These are phyloP conservation scores for Amphiprion ocellaris DNA, from an alignment of 2,113 vertebrate genomes.

Conservation along the genomic window DNA sequence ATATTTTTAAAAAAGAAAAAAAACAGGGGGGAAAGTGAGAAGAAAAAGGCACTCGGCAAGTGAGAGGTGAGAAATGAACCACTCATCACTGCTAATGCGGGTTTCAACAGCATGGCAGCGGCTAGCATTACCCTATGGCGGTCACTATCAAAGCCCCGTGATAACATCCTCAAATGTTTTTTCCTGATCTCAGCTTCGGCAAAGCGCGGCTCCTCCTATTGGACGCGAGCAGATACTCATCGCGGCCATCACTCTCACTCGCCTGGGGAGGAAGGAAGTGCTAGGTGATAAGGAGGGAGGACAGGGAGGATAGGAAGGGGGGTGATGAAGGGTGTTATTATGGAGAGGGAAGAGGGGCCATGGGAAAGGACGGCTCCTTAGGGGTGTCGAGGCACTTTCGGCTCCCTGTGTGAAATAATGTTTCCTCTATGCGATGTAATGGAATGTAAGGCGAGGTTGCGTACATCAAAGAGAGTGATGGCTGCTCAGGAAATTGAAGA, in stretches of 20 bases:
- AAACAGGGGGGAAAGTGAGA: background rate
- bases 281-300: conserved; percentile 71
- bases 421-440: conserved; percentile 63
- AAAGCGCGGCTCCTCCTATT: conserved; percentile 43
- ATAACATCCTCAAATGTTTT: conserved; percentile 64
- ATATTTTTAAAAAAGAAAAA: conserved; percentile 18
- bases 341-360: conserved; percentile 48
- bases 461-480: conserved; percentile 66
- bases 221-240: conserved; percentile 61
- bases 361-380: conserved; percentile 69
- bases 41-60: background rate
- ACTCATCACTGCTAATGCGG: conserved; percentile 39
- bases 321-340: conserved; percentile 71
- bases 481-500: conserved; percentile 61
- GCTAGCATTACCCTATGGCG: conserved; percentile 37
- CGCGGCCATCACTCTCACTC: conserved; percentile 64
- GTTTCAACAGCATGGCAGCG: conserved; percentile 39
- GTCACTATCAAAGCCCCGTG: conserved; percentile 50
- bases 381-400: conserved; percentile 50
- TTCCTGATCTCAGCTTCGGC: conserved; percentile 52
- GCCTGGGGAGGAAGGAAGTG: conserved; percentile 69
- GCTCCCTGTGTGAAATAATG: conserved; percentile 64
- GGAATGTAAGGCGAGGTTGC: conserved; percentile 54
- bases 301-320: conserved; percentile 36
- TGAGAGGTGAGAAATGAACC: conserved; percentile 42